A percentile compares a stretch with the other conserved stretches of the same genome.
Evolutionary conservation across 2,888 invertebrate genomes (phyloP).

Genomic region (Lamellibrachia satsuma): DNA sequence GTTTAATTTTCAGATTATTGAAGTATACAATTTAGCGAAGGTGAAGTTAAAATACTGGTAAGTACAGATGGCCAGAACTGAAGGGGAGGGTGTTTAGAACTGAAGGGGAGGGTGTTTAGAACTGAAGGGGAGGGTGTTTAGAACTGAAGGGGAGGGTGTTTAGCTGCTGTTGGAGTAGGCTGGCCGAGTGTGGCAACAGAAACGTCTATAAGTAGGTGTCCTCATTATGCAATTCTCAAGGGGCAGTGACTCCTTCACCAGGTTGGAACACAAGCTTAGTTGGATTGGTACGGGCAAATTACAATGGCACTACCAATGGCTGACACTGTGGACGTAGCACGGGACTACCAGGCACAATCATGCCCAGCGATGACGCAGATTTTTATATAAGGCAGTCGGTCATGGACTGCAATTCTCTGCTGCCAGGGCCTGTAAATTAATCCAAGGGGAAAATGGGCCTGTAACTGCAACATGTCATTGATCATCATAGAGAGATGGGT

Average conservation of each 20-base stretch:
- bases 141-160: background rate
- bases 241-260: background rate
- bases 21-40: constrained; percentile 96
- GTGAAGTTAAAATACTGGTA: constrained; percentile 96
- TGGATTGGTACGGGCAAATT: background rate
- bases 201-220: background rate
- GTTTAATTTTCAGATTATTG: constrained; percentile 77
- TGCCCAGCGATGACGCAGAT: too few relatives aligned
- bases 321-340: background rate
- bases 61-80: constrained; percentile 63
- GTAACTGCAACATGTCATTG: too few relatives aligned
- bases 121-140: background rate
- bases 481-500: too few relatives aligned
- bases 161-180: background rate
- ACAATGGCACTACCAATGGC: background rate
- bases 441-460: too few relatives aligned
- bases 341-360: too few relatives aligned
- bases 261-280: background rate
- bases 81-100: background rate
- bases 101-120: background rate
- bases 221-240: background rate
- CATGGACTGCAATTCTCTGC: too few relatives aligned
- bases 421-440: too few relatives aligned
- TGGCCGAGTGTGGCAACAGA: background rate
- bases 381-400: too few relatives aligned